These are phyloP conservation scores for Pocota personata DNA, from an alignment of 2,888 invertebrate species.

Conservation along the genomic window DNA sequence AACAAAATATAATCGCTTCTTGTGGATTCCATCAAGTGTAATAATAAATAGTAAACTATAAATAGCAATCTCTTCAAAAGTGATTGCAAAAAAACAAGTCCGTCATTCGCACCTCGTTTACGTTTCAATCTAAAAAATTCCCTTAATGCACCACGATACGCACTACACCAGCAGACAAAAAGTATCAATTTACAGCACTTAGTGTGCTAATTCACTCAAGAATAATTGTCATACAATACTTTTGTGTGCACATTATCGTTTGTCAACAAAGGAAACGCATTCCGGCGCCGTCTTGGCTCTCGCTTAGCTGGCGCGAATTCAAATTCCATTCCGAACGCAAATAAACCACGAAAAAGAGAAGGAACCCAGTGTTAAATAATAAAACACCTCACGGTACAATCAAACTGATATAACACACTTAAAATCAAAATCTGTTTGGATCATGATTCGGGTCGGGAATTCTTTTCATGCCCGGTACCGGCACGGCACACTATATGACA, in stretches of 20 bases:
- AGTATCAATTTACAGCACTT: constrained; percentile 11
- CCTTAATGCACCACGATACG: background rate
- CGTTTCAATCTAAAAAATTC: background rate
- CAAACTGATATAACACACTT: constrained; percentile 13
- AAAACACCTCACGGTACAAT: background rate
- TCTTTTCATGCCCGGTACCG: background rate
- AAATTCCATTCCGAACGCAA: background rate
- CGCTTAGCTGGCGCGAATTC: background rate
- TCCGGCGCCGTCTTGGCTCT: background rate
- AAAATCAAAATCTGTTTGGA: constrained; percentile 12
- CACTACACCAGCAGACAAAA: background rate
- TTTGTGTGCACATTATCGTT: background rate
- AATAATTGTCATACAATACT: constrained; percentile 2
- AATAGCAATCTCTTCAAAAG: background rate
- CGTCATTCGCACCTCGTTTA: background rate
- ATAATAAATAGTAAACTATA: background rate
- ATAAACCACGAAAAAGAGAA: background rate
- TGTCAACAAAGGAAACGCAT: constrained; percentile 11
- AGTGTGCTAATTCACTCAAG: background rate
- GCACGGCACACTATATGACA: too few relatives aligned
- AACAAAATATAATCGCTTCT: background rate
- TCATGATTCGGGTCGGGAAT: background rate
- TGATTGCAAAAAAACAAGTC: background rate
- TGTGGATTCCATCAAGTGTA: background rate
- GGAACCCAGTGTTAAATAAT: background rate